Evolutionary conservation across 2,113 vertebrate species (phyloP), one percentile per base, ranked within the genome.

Genomic region (Cyprinus carpio): DNA sequence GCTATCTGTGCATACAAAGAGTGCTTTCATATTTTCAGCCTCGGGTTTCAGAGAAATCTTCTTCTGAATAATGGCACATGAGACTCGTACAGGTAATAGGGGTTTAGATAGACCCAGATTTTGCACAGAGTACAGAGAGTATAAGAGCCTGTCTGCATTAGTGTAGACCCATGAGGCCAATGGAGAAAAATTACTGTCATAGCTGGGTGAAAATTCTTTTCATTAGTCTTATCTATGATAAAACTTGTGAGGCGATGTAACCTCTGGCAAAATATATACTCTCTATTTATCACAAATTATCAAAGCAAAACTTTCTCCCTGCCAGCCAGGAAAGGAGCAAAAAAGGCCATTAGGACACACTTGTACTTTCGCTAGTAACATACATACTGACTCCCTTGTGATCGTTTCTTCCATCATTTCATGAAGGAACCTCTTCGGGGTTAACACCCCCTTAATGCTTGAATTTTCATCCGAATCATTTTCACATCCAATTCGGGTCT

Each of bases 321-420:
- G 12, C 37, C 54, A 11, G 83, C 62, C n/a, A n/a, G 85, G 83
- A n/a, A 27, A 58, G 31, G 3, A 72, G 25, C 23, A 31, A 78
- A 67, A 74, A 72, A 49, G 31, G 37, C 60, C 77, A 86, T 62
- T 56, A 31, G 83, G 23, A 82, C 65, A 56, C 49, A n/a, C n/a
- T n/a, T 49, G 64, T 15, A 15, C 25, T n/a, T 64, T n/a, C 15
- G 78, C n/a, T 49, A 9, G 29, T 81, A 79, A 79, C 31, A 65
- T 65, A 64, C 34, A 76, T 34, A n/a, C 49, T 34, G 13, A 31
- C 25, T 76, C 62, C 58, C n/a, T n/a, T n/a, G n/a, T n/a, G n/a
- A n/a, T n/a, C n/a, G n/a, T n/a, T n/a, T n/a, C n/a, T n/a, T 75
- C 13, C 40, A 56, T 56, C 56, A 75, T 69, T 69, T 82, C n/a